Conservation (phyloP, 2,113 vertebrate genomes). For the Marcusenius ussheri region DNA sequence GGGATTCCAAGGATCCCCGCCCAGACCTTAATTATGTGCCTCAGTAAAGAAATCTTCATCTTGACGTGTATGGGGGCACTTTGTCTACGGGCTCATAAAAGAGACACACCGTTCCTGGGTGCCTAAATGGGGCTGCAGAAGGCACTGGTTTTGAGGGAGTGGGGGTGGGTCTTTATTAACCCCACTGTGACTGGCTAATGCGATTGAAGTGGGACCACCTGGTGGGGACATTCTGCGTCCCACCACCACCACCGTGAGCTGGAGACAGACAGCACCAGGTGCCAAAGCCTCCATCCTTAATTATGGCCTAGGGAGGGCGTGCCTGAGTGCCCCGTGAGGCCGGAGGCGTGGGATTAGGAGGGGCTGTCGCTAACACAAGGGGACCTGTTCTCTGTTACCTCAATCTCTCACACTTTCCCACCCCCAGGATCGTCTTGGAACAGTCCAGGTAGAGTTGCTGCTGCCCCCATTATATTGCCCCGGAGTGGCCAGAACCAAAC, state of each 20-base stretch:
- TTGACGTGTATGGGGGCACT: conserved; percentile 68
- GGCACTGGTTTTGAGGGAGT: conserved; percentile 21
- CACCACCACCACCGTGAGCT: conserved; percentile 69
- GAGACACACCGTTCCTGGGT: conserved; percentile 53
- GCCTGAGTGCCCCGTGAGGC: conserved; percentile 65
- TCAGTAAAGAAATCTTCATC: conserved; percentile 53
- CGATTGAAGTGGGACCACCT: conserved; percentile 78
- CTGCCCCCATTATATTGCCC: background rate
- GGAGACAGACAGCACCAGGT: conserved; percentile 66
- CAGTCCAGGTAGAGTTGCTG: conserved; percentile 19
- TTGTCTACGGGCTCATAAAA: conserved; percentile 63
- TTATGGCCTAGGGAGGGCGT: conserved; percentile 65
- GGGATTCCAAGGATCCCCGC: conserved; percentile 46
- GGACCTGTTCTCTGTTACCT: conserved; percentile 48
- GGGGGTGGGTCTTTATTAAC: conserved; percentile 59
- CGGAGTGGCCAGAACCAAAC: background rate
- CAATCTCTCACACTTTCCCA: conserved; percentile 21
- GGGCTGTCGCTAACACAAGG: conserved; percentile 52
- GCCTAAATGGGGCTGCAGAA: conserved; percentile 58
- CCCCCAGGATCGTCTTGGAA: background rate
- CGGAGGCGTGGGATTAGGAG: conserved; percentile 62
- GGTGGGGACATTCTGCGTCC: conserved; percentile 58
- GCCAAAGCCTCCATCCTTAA: conserved; percentile 55
- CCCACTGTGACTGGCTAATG: conserved; percentile 72
- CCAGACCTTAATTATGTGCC: conserved; percentile 47